Conservation (phyloP, 2,113 vertebrate species). For the Heterochromis multidens region DNA sequence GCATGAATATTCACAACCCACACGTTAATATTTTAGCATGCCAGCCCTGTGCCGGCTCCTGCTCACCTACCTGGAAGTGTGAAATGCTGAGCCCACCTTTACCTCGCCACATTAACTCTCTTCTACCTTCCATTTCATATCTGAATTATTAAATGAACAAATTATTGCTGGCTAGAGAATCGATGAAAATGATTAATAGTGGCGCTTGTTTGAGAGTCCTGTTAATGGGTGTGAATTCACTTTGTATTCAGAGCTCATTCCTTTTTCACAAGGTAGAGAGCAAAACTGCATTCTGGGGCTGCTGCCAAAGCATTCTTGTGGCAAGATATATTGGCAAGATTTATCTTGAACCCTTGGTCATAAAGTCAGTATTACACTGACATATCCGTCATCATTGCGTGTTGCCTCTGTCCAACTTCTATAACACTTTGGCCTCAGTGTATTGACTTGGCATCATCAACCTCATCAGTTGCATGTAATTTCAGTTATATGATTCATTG, state of each 20-base stretch:
- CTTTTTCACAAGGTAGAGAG: slow-evolving; percentile 56
- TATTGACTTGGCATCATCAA: background rate
- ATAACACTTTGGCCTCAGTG: background rate
- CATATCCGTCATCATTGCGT: slow-evolving; percentile 11
- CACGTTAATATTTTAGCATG: slow-evolving; percentile 70
- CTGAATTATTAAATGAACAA: slow-evolving; percentile 59
- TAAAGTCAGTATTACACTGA: slow-evolving; percentile 38
- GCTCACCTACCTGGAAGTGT: slow-evolving; percentile 25
- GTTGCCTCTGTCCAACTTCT: background rate
- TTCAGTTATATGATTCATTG: background rate
- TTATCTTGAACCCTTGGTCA: slow-evolving; percentile 6
- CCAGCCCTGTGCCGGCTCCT: slow-evolving; percentile 17
- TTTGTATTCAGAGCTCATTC: slow-evolving; percentile 61
- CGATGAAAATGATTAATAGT: slow-evolving; percentile 63
- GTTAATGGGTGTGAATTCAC: slow-evolving; percentile 40
- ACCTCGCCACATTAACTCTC: slow-evolving; percentile 25
- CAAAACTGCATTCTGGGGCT: slow-evolving; percentile 30
- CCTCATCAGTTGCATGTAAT: background rate
- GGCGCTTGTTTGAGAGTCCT: slow-evolving; percentile 34
- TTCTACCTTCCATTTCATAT: slow-evolving; percentile 30
- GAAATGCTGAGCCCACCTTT: slow-evolving; percentile 49
- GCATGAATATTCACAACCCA: slow-evolving; percentile 70
- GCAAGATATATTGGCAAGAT: slow-evolving; percentile 28
- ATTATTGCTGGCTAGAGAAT: slow-evolving; percentile 55
- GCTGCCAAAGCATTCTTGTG: slow-evolving; percentile 38